Evolutionary conservation across 2,888 invertebrate species (phyloP).

Genomic region (Malthinus seriepunctatus): DNA sequence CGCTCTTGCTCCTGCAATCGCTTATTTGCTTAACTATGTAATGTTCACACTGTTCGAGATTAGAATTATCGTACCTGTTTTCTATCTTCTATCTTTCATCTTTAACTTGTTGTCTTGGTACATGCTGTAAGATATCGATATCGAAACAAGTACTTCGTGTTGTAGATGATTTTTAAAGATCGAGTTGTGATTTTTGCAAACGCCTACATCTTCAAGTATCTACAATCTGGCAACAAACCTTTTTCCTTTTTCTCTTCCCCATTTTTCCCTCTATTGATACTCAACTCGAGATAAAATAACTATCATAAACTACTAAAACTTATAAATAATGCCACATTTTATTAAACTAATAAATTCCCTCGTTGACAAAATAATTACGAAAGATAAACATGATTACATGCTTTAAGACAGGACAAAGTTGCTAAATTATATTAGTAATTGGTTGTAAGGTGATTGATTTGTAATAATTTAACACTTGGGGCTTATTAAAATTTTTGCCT

Average conservation of each 20-base stretch:
- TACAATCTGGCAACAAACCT: constrained; percentile 9
- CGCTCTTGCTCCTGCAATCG: constrained; percentile 32
- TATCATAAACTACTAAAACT: constrained; percentile 1
- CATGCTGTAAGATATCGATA: constrained; percentile 26
- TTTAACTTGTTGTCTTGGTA: constrained; percentile 24
- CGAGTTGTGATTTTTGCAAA: constrained; percentile 15
- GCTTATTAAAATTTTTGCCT: too few species aligned
- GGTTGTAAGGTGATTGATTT: too few species aligned
- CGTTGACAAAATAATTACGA: too few species aligned
- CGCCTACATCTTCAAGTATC: constrained; percentile 21
- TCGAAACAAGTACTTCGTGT: constrained; percentile 28
- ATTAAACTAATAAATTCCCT: too few species aligned
- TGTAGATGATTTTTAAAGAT: constrained; percentile 19
- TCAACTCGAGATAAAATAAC: constrained; percentile 3
- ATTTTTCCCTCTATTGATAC: background rate
- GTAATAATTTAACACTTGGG: too few species aligned
- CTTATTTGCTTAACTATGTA: constrained; percentile 30
- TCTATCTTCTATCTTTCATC: constrained; percentile 27
- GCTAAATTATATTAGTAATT: too few species aligned
- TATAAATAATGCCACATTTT: too few species aligned
- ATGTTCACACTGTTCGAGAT: constrained; percentile 25
- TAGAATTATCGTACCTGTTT: constrained; percentile 29
- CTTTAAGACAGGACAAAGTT: too few species aligned
- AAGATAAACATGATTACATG: too few species aligned
- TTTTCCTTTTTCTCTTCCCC: background rate